These are phyloP conservation scores for Premnoplex brunnescens DNA, from an alignment of 2,797 vertebrate species.

Conservation along the genomic window DNA sequence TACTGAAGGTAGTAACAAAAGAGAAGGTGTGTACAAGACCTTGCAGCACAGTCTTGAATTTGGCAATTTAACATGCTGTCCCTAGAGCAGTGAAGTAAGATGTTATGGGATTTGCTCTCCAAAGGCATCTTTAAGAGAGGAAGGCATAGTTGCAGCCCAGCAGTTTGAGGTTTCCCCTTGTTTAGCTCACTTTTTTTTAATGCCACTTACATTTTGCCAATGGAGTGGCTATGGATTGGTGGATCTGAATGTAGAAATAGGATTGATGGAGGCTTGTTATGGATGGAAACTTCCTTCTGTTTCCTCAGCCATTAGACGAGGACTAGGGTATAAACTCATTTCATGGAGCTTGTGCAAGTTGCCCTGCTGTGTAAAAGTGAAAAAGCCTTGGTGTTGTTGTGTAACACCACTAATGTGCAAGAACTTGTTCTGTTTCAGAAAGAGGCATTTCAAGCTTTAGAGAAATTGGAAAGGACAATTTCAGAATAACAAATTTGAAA, in stretches of 20 bases:
- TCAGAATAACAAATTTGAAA: background rate
- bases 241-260: background rate
- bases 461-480: background rate
- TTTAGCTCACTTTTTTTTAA: background rate
- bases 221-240: background rate
- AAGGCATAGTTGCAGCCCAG: fast-evolving
- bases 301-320: background rate
- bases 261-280: background rate
- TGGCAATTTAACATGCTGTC: background rate
- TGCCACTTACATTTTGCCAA: background rate
- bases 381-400: background rate
- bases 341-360: background rate
- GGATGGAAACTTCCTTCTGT: background rate
- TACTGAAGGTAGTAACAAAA: background rate
- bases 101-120: background rate
- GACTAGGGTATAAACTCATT: background rate
- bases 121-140: background rate
- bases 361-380: background rate
- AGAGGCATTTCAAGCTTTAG: background rate
- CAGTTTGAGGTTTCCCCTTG: background rate
- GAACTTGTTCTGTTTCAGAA: background rate
- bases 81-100: background rate
- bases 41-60: background rate
- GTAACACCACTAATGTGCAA: background rate
- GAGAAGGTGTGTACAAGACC: fast-evolving